These are phyloP conservation scores for Drosophila picticornis DNA, from an alignment of 2,888 invertebrate genomes.

Conservation along the genomic window DNA sequence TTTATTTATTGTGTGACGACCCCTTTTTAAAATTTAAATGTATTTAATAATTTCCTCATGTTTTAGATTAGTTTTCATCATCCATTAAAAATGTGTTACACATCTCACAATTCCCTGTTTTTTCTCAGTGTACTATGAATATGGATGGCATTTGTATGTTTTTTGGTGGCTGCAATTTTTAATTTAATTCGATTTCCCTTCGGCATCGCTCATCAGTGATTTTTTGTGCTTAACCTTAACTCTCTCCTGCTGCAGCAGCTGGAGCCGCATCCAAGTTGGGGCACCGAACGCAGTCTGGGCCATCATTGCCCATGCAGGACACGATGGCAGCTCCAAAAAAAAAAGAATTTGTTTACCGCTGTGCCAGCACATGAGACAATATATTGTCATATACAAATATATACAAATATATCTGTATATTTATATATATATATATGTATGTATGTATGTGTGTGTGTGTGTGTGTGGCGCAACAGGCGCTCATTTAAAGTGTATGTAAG, in stretches of 20 bases:
- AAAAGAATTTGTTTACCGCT: constrained; percentile 31
- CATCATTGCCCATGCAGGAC: constrained; percentile 57
- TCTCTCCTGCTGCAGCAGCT: neutral
- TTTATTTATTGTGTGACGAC: neutral
- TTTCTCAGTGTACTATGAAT: neutral
- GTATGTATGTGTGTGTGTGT: neutral
- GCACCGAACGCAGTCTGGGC: neutral
- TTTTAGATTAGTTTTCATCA: neutral
- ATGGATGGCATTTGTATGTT: constrained; percentile 1
- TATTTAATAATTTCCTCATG: too few relatives aligned
- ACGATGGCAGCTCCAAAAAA: constrained; percentile 33
- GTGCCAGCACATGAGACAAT: constrained; percentile 11
- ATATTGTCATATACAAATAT: neutral
- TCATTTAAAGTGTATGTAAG: constrained; percentile 36
- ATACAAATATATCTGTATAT: neutral
- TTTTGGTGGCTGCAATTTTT: constrained; percentile 38
- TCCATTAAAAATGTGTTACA: neutral
- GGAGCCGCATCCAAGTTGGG: neutral
- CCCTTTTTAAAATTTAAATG: neutral
- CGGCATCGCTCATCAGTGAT: constrained; percentile 20
- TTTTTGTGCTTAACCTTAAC: constrained; percentile 16
- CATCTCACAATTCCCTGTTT: neutral
- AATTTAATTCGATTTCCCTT: constrained; percentile 60
- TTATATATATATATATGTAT: too few relatives aligned
- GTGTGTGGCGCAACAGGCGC: constrained; percentile 44